Percentiles rank a stretch among this genome's conserved stretches.
phyloP scores from a whole-genome alignment of 2,888 invertebrate genomes.

The Sycophila texana region DNA sequence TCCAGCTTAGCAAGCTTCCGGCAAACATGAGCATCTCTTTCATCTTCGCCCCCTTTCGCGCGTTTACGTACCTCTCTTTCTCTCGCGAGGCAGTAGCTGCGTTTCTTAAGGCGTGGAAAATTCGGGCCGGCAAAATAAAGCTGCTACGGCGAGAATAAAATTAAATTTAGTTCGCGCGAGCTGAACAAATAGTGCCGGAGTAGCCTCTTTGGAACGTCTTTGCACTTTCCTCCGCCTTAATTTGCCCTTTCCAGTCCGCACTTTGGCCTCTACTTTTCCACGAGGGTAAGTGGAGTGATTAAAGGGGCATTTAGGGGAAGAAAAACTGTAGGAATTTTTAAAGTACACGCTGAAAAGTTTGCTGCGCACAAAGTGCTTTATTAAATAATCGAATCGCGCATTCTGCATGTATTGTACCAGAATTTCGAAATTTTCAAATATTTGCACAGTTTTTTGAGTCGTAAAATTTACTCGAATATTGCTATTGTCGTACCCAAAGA shows the following conservation, averaged over 20 bases:
- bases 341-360: no score
- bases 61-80: neutral
- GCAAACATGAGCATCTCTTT: constrained; percentile 5
- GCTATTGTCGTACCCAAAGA: neutral
- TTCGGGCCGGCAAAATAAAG: neutral
- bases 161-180: constrained; percentile 14
- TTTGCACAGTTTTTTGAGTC: neutral
- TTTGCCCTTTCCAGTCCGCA: constrained; percentile 2
- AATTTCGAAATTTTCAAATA: neutral
- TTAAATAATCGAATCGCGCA: neutral
- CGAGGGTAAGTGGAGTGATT: no score
- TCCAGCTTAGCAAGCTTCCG: neutral
- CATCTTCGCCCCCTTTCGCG: neutral
- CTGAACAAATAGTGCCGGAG: constrained; percentile 20
- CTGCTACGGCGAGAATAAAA: constrained; percentile 25
- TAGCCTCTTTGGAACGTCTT: neutral
- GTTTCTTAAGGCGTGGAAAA: neutral
- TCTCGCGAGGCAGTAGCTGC: neutral
- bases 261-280: neutral
- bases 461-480: neutral
- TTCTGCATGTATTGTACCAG: neutral
- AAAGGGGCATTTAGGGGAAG: no score
- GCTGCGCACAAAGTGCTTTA: no score
- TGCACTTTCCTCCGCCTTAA: neutral
- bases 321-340: neutral